These are phyloP conservation scores for Argyresthia albistria DNA, from an alignment of 2,888 invertebrate genomes.

Conservation along the genomic window DNA sequence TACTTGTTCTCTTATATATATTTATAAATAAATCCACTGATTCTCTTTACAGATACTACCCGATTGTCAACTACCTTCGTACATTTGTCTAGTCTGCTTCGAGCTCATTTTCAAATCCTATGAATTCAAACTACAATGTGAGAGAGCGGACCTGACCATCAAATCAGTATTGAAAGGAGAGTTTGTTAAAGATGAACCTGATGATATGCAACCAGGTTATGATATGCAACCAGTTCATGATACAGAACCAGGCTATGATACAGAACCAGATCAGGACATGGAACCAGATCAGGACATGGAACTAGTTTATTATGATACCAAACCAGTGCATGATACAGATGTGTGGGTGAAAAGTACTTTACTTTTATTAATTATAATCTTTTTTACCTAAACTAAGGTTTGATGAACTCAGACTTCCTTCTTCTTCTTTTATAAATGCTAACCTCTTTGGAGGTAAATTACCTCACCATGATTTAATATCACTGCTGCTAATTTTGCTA, in stretches of 20 bases:
- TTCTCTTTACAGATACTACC: slow-evolving; percentile 11
- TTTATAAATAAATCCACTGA: not conserved
- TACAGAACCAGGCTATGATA: not conserved
- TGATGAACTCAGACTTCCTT: too few relatives aligned
- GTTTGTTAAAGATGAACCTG: slow-evolving; percentile 19
- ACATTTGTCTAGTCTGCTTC: slow-evolving; percentile 18
- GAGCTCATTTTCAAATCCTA: slow-evolving; percentile 32
- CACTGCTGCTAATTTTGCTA: too few relatives aligned
- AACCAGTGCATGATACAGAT: slow-evolving; percentile 6
- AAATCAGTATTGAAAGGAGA: slow-evolving; percentile 31
- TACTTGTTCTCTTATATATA: not conserved
- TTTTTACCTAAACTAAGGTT: too few relatives aligned
- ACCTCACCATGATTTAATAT: too few relatives aligned
- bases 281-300: not conserved
- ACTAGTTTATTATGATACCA: not conserved
- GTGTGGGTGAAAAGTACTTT: not conserved
- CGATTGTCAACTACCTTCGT: slow-evolving; percentile 18
- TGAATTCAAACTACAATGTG: slow-evolving; percentile 54
- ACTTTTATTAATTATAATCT: too few relatives aligned
- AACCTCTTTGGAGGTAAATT: too few relatives aligned
- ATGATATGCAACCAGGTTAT: not conserved
- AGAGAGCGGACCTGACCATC: slow-evolving; percentile 39
- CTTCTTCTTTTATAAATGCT: too few relatives aligned
- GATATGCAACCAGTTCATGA: not conserved
- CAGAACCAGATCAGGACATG: not conserved